Evolutionary conservation across 2,888 invertebrate genomes (phyloP), one percentile per base, ranked within the genome.

Genomic region (Crematogaster levior): DNA sequence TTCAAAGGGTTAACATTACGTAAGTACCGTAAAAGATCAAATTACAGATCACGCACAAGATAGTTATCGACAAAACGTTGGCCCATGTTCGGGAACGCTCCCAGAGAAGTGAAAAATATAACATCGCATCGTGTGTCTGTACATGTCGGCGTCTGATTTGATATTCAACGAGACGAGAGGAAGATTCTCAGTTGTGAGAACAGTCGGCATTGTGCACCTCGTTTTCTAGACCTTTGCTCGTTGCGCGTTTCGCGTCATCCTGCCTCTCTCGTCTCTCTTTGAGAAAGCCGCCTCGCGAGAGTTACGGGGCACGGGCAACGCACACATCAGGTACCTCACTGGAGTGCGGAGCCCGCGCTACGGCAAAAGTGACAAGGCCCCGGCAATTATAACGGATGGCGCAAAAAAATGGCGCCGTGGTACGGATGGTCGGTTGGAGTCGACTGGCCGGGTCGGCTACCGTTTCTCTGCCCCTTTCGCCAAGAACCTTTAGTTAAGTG

Each of bases 371-470:
- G 89, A 91, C 89, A 86, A 91, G 87, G 85, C 89, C 85, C 84
- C 82, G 75, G 89, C 89, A 91, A 91, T 91, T 91, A 91, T 91
- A 91, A 91, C 91, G 90, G 90, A 88, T 90, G 89, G 81, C 84
- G 81, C 84, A 88, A 88, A 90, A 91, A 90, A 86, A 70, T 85
- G 89, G 87, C 89, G 85, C 84, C 86, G 82, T 30, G 61, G 77
- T 66, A 70, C 83, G 82, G 73, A 46, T 58, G 72, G 53, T 68
- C 68, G 74, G 61, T 80, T 61, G 37, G 63, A 18, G 63, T 73
- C 73, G 58, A 66, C 66, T 37, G 73, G 24, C 60, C 82, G 63
- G 82, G 82, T 77, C 61, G 34, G 56, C 70, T 82, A 75, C 61
- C 75, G 68, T 84, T 82, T 74, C 66, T 85, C 79, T 86, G 60